phyloP scores from a whole-genome alignment of 2,888 invertebrate genomes.

The Lepetodrilus schrolli region DNA sequence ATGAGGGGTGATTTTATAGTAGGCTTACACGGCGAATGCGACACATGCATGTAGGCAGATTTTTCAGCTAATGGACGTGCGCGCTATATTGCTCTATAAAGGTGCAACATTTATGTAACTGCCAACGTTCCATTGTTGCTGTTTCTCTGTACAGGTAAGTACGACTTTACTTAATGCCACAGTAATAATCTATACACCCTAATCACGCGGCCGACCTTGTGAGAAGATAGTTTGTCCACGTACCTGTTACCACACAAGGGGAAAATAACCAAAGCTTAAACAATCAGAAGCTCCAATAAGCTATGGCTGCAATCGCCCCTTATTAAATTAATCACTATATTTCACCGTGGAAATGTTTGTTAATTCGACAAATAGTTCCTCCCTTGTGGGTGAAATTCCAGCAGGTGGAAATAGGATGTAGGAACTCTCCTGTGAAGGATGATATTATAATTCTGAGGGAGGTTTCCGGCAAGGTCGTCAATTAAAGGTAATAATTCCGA shows the following conservation, averaged over 20 bases:
- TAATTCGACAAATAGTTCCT: neutral
- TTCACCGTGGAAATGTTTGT: conserved; percentile 1
- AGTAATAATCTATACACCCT: no score
- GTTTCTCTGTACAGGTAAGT: neutral
- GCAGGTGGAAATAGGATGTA: neutral
- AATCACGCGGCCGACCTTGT: neutral
- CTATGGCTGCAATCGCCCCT: neutral
- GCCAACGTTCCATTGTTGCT: neutral
- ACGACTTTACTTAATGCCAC: neutral
- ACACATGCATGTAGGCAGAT: no score
- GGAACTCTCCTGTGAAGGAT: neutral
- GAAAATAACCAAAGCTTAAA: neutral
- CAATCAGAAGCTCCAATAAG: neutral
- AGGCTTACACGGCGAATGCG: neutral
- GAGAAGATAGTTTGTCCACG: neutral
- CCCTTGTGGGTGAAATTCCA: conserved; percentile 12
- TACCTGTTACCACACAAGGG: neutral
- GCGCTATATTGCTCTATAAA: neutral
- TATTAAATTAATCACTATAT: conserved; percentile 3
- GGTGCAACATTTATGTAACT: neutral
- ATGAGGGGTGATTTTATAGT: neutral
- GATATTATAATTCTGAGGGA: no score
- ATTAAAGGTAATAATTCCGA: conserved; percentile 12
- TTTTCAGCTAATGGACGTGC: neutral
- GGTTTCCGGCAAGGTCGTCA: neutral